Conservation (phyloP, 2,797 vertebrate species). For the Urophycis tenuis region DNA sequence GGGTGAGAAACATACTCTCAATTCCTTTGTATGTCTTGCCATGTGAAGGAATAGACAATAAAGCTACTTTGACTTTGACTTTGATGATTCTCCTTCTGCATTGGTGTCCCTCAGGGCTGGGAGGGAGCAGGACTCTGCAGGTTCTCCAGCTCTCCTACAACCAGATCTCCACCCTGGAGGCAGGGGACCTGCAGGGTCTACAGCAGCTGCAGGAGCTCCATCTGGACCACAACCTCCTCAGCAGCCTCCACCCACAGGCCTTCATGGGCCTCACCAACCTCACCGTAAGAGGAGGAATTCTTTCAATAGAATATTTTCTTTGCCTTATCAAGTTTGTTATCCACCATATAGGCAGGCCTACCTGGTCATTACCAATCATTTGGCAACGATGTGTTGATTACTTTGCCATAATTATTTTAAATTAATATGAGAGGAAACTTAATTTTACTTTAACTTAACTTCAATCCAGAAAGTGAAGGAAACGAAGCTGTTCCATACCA, state of each 20-base stretch:
- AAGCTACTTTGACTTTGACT: too few species aligned
- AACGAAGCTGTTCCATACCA: neutral
- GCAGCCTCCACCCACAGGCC: conserved; percentile 69
- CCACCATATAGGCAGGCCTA: neutral
- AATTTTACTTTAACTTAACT: too few species aligned
- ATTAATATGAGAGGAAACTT: neutral
- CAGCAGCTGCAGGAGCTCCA: conserved; percentile 69
- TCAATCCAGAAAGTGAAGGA: neutral
- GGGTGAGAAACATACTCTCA: too few species aligned
- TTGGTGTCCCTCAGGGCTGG: conserved; percentile 49
- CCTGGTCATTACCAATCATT: neutral
- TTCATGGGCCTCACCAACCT: conserved; percentile 74
- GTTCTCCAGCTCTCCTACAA: conserved; percentile 78
- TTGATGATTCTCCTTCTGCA: neutral
- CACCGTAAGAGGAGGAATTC: conserved; percentile 59
- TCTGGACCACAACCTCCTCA: conserved; percentile 78
- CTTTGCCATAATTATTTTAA: neutral
- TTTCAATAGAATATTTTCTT: neutral
- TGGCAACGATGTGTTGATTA: neutral
- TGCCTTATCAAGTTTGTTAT: neutral
- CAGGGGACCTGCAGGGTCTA: conserved; percentile 68
- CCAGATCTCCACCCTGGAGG: conserved; percentile 64
- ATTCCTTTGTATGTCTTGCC: too few species aligned
- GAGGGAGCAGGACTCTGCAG: conserved; percentile 58
- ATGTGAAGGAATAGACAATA: too few species aligned